phyloP scores from a whole-genome alignment of 1,140 invertebrate species.

The Drosophila bocki region DNA sequence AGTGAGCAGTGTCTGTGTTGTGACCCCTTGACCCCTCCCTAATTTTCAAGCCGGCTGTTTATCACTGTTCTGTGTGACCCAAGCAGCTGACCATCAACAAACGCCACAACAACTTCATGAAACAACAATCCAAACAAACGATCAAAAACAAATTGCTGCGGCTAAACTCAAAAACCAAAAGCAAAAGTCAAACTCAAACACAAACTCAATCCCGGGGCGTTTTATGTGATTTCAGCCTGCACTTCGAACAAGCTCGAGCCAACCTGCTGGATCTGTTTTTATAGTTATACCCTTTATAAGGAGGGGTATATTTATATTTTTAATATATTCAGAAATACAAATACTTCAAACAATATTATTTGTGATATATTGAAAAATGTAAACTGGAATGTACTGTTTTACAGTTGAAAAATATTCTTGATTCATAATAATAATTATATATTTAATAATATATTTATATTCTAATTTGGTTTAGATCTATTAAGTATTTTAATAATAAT shows the following conservation, averaged over 20 bases:
- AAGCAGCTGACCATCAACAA: constrained; percentile 50
- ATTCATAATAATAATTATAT: no score
- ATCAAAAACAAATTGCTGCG: constrained; percentile 53
- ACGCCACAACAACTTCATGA: constrained; percentile 21
- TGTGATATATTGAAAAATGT: not conserved
- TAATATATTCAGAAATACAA: not conserved
- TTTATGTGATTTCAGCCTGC: constrained; percentile 4
- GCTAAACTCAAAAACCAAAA: constrained; percentile 41
- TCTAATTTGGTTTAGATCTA: not conserved
- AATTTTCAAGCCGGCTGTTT: constrained; percentile 28
- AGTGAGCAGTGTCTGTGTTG: constrained; percentile 8
- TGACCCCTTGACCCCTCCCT: not conserved
- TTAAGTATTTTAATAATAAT: not conserved
- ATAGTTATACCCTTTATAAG: constrained; percentile 1
- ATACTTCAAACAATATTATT: not conserved
- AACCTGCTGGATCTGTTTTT: constrained; percentile 32
- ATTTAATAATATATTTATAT: not conserved
- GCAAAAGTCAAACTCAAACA: constrained; percentile 34
- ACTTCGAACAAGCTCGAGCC: constrained; percentile 45
- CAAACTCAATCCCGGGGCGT: constrained; percentile 14
- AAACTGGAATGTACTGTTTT: no score
- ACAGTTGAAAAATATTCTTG: no score
- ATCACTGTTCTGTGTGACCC: constrained; percentile 51
- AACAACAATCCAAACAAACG: constrained; percentile 32
- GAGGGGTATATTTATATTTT: not conserved